Conservation (phyloP, 2,113 vertebrate species). For the Gymnarchus niloticus region DNA sequence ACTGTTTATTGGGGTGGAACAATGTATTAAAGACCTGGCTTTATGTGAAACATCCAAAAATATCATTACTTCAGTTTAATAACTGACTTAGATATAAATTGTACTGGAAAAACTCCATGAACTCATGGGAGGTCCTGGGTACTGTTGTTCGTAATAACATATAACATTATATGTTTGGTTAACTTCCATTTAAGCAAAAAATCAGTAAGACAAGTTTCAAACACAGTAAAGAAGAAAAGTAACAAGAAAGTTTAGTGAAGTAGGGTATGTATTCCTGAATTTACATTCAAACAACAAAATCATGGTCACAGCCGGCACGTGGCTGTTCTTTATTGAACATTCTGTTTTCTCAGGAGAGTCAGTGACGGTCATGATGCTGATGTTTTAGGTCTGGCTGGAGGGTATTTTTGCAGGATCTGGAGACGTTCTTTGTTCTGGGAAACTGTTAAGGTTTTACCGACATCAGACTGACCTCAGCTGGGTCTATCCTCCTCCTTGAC, state of each 20-base stretch:
- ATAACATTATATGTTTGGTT: too few species aligned
- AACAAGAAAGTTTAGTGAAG: background rate
- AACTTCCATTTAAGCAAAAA: too few species aligned
- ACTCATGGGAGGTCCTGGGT: too few species aligned
- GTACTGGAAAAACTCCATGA: background rate
- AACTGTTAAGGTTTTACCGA: background rate
- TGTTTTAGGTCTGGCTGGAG: background rate
- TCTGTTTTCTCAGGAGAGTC: background rate
- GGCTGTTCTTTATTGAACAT: background rate
- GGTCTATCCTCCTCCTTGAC: background rate
- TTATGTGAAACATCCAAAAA: background rate
- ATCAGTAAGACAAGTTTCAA: background rate
- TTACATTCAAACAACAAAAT: too few species aligned
- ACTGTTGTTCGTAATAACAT: too few species aligned
- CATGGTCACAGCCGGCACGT: background rate
- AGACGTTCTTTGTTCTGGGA: background rate
- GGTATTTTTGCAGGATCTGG: background rate
- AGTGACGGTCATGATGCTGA: background rate
- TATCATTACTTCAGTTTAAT: background rate
- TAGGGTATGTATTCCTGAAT: background rate
- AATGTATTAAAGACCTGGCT: background rate
- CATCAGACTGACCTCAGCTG: background rate
- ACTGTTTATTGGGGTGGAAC: too few species aligned
- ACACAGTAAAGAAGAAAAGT: background rate
- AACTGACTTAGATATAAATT: background rate